Conservation (phyloP, 2,113 vertebrate species). For the Shinisaurus crocodilurus region DNA sequence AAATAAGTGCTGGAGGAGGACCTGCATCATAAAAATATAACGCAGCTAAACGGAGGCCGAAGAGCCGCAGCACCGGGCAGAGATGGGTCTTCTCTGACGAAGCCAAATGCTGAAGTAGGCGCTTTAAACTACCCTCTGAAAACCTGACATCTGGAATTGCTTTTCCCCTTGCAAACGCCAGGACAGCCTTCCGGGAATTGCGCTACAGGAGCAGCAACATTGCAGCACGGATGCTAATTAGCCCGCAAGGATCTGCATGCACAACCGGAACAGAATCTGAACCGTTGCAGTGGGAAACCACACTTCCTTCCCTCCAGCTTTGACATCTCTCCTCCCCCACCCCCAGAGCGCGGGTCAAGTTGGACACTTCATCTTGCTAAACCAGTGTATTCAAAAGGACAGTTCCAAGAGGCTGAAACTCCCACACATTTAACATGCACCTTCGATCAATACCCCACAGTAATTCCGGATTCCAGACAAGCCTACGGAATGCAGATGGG, state of each 20-base stretch:
- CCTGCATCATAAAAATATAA: too few species aligned
- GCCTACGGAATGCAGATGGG: constrained; percentile 37
- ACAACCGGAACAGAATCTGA: constrained; percentile 30
- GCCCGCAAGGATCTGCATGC: constrained; percentile 50
- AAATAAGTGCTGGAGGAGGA: not conserved
- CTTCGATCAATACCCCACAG: not conserved
- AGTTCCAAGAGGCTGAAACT: not conserved
- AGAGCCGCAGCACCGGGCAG: not conserved
- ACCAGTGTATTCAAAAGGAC: not conserved
- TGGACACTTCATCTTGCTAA: not conserved
- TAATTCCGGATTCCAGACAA: constrained; percentile 23
- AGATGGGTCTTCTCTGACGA: not conserved
- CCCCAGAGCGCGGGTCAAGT: not conserved
- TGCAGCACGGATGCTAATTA: constrained; percentile 40
- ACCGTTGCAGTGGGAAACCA: not conserved
- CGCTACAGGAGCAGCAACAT: constrained; percentile 19
- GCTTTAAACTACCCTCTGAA: constrained; percentile 2
- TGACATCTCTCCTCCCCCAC: not conserved
- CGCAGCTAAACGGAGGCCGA: not conserved
- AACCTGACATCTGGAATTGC: not conserved
- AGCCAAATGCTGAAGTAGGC: not conserved
- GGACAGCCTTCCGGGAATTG: constrained; percentile 34
- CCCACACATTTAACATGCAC: not conserved
- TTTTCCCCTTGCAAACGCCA: constrained; percentile 28
- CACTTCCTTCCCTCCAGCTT: not conserved